Conservation (phyloP, 2,888 invertebrate genomes). For the Acholoe squamosa region DNA sequence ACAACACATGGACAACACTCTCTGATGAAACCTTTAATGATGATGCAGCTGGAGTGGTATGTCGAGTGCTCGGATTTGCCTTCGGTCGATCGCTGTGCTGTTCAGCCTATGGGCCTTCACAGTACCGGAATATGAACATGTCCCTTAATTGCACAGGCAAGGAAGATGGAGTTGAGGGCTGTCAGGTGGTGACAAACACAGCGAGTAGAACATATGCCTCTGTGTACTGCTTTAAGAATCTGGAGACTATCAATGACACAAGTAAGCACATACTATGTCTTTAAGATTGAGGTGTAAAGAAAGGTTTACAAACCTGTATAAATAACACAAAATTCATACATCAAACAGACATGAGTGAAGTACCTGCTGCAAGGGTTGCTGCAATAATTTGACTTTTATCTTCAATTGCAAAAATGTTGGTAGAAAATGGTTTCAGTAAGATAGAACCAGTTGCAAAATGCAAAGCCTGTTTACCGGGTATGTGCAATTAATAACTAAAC, state of each 20-base stretch:
- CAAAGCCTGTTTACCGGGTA: too few relatives aligned
- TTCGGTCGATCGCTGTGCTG: constrained; percentile 57
- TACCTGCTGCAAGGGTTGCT: too few relatives aligned
- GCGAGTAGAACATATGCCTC: constrained; percentile 5
- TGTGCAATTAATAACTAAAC: too few relatives aligned
- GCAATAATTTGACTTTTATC: too few relatives aligned
- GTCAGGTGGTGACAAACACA: background rate
- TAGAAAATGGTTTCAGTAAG: too few relatives aligned
- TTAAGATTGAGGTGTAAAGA: too few relatives aligned
- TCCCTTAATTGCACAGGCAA: constrained; percentile 38
- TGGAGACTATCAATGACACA: constrained; percentile 48
- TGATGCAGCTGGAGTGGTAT: constrained; percentile 74
- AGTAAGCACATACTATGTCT: background rate
- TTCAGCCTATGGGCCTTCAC: constrained; percentile 24
- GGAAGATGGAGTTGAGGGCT: background rate
- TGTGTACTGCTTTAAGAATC: constrained; percentile 45
- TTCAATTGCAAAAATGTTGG: too few relatives aligned
- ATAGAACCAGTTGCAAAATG: too few relatives aligned
- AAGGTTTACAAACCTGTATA: too few relatives aligned
- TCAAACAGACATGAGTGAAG: too few relatives aligned
- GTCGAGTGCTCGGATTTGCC: constrained; percentile 70
- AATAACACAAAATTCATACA: too few relatives aligned
- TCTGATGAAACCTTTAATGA: constrained; percentile 78
- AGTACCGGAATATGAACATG: constrained; percentile 32
- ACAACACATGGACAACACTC: constrained; percentile 73